Base-by-base conservation (phyloP, 2,113 vertebrate species). In the Nyctereutes procyonoides region DNA sequence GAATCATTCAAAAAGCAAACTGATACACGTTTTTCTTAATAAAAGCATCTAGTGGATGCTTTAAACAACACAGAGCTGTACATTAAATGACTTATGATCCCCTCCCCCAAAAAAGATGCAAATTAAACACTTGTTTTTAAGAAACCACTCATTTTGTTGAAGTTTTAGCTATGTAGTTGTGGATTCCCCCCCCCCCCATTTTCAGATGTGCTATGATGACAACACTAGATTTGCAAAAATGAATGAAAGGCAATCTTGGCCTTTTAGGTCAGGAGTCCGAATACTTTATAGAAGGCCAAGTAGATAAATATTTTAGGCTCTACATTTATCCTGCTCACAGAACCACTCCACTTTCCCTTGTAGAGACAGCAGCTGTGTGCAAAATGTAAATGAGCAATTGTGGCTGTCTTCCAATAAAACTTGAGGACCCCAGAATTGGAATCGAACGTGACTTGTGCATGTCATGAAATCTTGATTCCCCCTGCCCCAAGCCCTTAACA, bases 121-220 rank as follows among this genome's bases (percentile, higher is more conserved):
- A 5, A 12, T 80, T 71, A n/a, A 16, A 73, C 30, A 63, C 53
- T 38, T 32, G 55, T 30, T 62, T 28, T 76, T 85, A 12, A 65
- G n/a, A 74, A 71, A 82, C 22, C 8, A 79, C 3, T 79, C 1
- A 7, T 76, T 90, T 56, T 51, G 48, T 30, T 48, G n/a, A 84
- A 48, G 28, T 56, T 13, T 56, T 26, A 19, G 35, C 43, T 48
- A 4, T 8, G 8, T 4, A 14, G 48, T 58, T 56, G 74, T 26
- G 8, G 8, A 2, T 43, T 60, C 48, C 53, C 62, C 19, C 51
- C 38, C 3, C 26, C 3, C 26, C 20, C 0, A 0, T 60, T 76
- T 90, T 30, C 0, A 0, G 5, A 9, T 83, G 82, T 69, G 22
- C 51, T 86, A 0, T 14, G 6, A 22, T 85, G 38, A 53, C 3